A percentile compares a stretch with the other conserved stretches of the same genome.
These are phyloP conservation scores for Venusia cambrica DNA, from an alignment of 2,888 invertebrate genomes.

Conservation along the genomic window DNA sequence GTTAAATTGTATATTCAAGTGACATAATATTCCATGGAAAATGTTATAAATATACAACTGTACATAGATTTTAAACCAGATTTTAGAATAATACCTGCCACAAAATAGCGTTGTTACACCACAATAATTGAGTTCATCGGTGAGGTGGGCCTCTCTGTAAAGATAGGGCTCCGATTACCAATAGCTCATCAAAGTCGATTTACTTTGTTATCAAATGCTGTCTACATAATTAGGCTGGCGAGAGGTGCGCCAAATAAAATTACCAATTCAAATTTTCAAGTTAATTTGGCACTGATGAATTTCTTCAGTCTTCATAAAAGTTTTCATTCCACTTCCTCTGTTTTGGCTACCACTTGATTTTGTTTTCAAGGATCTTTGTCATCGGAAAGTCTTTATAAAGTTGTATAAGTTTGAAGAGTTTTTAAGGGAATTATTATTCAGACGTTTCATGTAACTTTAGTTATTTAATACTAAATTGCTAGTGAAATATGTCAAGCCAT, in stretches of 20 bases:
- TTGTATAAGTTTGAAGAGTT: constrained; percentile 1
- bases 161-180: constrained; percentile 1
- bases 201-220: constrained; percentile 32
- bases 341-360: constrained; percentile 31
- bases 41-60: no score
- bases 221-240: constrained; percentile 50
- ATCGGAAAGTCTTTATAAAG: constrained; percentile 11
- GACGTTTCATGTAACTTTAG: no score
- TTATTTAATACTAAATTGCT: no score
- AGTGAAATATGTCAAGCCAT: no score
- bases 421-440: no score
- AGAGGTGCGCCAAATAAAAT: constrained; percentile 60
- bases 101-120: no score
- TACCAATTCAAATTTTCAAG: constrained; percentile 63
- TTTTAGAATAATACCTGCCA: no score
- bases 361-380: constrained; percentile 15
- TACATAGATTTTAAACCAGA: no score
- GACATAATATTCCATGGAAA: no score
- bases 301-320: constrained; percentile 52
- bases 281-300: constrained; percentile 59
- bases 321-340: constrained; percentile 43
- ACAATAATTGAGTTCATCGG: no score
- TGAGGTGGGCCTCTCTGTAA: background rate
- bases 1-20: no score
- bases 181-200: constrained; percentile 10